Percentiles rank a stretch among this genome's conserved stretches.
Evolutionary conservation across 2,888 invertebrate genomes (phyloP).

Genomic region (Aporophyla nigra): DNA sequence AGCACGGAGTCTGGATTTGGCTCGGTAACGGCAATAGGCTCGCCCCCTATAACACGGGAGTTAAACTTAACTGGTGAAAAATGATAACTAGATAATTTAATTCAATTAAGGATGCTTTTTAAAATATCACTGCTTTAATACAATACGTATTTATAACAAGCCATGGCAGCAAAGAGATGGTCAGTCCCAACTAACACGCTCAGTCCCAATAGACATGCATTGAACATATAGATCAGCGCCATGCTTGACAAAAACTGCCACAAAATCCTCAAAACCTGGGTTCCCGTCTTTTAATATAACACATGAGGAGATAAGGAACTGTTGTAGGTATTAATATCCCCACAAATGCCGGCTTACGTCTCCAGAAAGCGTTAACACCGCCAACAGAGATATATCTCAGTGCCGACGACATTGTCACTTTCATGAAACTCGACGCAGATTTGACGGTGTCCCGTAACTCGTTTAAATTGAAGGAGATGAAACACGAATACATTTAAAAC

Average conservation of each 20-base stretch:
- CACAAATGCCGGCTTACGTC: conserved; percentile 2
- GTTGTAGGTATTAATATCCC: not conserved
- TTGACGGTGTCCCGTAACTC: conserved; percentile 4
- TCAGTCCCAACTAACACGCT: not conserved
- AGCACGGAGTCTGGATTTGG: no score
- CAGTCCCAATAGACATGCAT: not conserved
- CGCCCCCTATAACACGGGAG: no score
- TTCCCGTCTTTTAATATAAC: not conserved
- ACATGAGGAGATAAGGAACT: not conserved
- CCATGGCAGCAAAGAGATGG: not conserved
- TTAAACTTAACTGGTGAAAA: no score
- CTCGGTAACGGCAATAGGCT: no score
- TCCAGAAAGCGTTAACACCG: not conserved
- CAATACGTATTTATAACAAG: not conserved
- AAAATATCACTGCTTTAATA: no score
- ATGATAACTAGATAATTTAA: no score
- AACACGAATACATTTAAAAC: not conserved
- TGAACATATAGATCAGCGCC: not conserved
- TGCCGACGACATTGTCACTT: conserved; percentile 12
- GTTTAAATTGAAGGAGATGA: not conserved
- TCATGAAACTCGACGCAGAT: conserved; percentile 8
- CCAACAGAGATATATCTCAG: not conserved
- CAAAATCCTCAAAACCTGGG: not conserved
- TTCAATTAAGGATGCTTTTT: no score
- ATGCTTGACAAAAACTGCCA: not conserved